Evolutionary conservation across 2,113 vertebrate species (phyloP).

Genomic region (Colistium nudipinnis): DNA sequence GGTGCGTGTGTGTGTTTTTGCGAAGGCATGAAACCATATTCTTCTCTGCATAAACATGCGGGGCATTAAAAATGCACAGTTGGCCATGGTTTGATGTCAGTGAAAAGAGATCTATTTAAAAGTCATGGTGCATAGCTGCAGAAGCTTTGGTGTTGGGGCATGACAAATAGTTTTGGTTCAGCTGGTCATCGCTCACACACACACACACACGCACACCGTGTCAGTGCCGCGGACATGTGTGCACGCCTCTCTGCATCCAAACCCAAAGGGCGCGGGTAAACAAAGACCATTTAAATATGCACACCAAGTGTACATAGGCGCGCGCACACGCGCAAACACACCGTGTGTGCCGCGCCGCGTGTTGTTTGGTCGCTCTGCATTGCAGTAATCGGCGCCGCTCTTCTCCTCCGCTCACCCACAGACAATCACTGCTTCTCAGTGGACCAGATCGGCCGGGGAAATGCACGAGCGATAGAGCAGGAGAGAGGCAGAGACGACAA

Average conservation of each 20-base stretch:
- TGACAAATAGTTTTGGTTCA: constrained; percentile 72
- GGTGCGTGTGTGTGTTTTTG: constrained; percentile 9
- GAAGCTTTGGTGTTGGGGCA: constrained; percentile 73
- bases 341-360: constrained; percentile 34
- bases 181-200: constrained; percentile 56
- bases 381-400: constrained; percentile 73
- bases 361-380: constrained; percentile 74
- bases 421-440: constrained; percentile 71
- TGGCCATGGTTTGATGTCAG: constrained; percentile 67
- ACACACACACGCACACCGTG: constrained; percentile 28
- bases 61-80: constrained; percentile 70
- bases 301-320: constrained; percentile 64
- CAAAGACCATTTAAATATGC: constrained; percentile 50
- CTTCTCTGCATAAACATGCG: constrained; percentile 64
- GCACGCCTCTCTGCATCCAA: constrained; percentile 14
- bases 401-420: constrained; percentile 67
- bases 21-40: constrained; percentile 53
- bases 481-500: background rate
- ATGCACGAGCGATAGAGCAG: constrained; percentile 61
- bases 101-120: constrained; percentile 74
- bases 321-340: constrained; percentile 33
- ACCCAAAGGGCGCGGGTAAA: constrained; percentile 32
- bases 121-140: constrained; percentile 72
- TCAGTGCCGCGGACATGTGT: constrained; percentile 22
- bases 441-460: constrained; percentile 72